Percentiles rank a stretch among this genome's conserved stretches.
Evolutionary conservation across 2,113 vertebrate genomes (phyloP).

Genomic region (Tautogolabrus adspersus): DNA sequence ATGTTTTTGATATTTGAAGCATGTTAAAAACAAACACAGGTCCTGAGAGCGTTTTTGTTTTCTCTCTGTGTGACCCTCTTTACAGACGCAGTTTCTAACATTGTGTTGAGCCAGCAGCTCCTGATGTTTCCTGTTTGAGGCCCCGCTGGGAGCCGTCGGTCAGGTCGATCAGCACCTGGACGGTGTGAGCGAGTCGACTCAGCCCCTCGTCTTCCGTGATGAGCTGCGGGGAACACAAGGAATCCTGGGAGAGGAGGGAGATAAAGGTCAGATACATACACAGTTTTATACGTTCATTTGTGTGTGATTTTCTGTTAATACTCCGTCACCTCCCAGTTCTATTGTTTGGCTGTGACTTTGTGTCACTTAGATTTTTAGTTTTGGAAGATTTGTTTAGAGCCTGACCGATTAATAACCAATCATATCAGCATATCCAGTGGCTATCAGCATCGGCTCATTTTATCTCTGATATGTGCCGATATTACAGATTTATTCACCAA

Average conservation of each 20-base stretch:
- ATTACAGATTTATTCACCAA: too few species aligned
- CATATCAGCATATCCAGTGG: too few species aligned
- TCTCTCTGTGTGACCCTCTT: not conserved
- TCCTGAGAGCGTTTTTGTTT: not conserved
- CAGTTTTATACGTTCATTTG: not conserved
- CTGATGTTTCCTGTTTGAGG: constrained; percentile 42
- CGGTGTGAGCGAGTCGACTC: constrained; percentile 78
- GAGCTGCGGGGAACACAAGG: constrained; percentile 85
- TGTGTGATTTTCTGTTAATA: too few species aligned
- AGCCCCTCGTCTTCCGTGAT: constrained; percentile 88
- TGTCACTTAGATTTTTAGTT: too few species aligned
- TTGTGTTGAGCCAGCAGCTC: constrained; percentile 19
- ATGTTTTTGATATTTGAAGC: constrained; percentile 21
- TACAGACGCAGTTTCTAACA: not conserved
- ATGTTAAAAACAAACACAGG: not conserved
- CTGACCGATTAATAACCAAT: too few species aligned
- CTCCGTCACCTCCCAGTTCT: too few species aligned
- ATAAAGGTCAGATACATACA: not conserved
- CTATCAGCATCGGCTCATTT: too few species aligned
- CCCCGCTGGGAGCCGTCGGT: constrained; percentile 33
- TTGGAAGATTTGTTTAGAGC: too few species aligned
- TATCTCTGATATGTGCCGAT: too few species aligned
- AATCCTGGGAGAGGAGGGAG: constrained; percentile 76
- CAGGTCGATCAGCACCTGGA: constrained; percentile 81
- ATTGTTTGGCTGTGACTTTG: too few species aligned